Base-by-base conservation (phyloP, 2,113 vertebrate genomes). In the Stigmatopora argus region DNA sequence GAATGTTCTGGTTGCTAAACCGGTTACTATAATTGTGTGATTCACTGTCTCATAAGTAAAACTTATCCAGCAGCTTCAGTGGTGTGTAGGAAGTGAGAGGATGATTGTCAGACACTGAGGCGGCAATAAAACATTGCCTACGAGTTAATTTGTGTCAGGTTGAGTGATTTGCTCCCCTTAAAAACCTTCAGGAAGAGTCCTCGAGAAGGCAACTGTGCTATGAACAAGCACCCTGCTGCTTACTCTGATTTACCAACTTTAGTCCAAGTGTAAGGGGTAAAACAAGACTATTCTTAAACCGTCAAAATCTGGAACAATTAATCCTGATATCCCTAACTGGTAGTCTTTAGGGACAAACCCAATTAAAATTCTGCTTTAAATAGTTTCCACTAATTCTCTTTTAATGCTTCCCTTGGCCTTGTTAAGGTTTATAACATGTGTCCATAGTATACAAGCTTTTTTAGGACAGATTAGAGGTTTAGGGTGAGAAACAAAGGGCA, bases 291-390 rank as follows among this genome's bases (percentile, higher is more conserved):
- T 56, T 73, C 67, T 83, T 73, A 88, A 82, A 87, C 84, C 73
- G 78, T 64, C 76, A 71, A 63, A 73, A 59, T 73, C 58, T 60
- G 52, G 81, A 72, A 44, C 70, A 64, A 80, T 78, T 81, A 66
- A 84, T 82, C 78, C 58, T 72, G 65, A 82, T 80, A 80, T 87
- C 85, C 87, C 84, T 71, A 65, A 69, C 64, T 80, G 82, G 59
- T 19, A 46, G 38, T 41, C 60, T 84, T 83, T 81, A 82, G 81
- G 69, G 72, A 86, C 74, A 78, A 82, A 88, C 66, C 81, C 88
- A 91, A 91, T 91, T 89, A 89, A 86, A 87, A 83, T 83, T 74
- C 66, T 62, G 67, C 85, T 87, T 89, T 89, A 90, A 90, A 87
- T 88, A 89, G 86, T 78, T 86, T 89, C 81, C 79, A 89, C 87